A percentile compares a stretch with the other conserved stretches of the same genome.
phyloP scores from a whole-genome alignment of 1,140 invertebrate genomes.

The Heterodera schachtii region DNA sequence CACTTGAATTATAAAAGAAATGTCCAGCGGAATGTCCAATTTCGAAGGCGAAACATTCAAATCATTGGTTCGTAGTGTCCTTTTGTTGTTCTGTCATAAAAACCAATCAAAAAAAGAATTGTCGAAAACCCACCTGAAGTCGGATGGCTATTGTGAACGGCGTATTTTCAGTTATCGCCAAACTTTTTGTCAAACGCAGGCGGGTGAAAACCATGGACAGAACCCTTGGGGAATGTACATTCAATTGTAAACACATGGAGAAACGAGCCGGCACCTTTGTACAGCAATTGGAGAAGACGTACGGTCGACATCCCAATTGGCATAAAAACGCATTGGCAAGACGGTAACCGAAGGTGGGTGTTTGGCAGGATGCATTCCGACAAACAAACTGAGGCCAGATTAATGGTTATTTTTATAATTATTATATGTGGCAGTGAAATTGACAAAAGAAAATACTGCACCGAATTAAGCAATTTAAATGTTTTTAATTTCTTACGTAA shows the following conservation, averaged over 20 bases:
- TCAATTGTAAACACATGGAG: conserved; percentile 12
- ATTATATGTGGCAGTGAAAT: no score
- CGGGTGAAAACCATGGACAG: conserved; percentile 45
- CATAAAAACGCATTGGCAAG: conserved; percentile 53
- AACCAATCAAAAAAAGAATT: conserved; percentile 7
- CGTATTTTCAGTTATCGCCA: conserved; percentile 34
- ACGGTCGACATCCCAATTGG: conserved; percentile 49
- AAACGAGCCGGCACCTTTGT: conserved; percentile 20
- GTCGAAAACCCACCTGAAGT: conserved; percentile 41
- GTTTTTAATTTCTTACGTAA: neutral
- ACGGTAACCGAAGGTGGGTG: conserved; percentile 11
- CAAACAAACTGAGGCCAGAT: neutral
- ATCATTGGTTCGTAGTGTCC: conserved; percentile 52
- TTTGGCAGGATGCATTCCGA: neutral
- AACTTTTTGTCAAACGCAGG: conserved; percentile 31
- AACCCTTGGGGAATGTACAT: conserved; percentile 28
- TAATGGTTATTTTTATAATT: neutral
- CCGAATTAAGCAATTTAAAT: no score
- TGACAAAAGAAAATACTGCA: no score
- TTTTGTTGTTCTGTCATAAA: conserved; percentile 45
- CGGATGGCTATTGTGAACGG: conserved; percentile 46
- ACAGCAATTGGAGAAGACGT: conserved; percentile 41
- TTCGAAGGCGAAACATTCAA: conserved; percentile 33
- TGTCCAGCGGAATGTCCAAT: conserved; percentile 46
- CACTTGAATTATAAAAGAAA: conserved; percentile 50